Conservation (phyloP, 2,888 invertebrate genomes). For the Gerris lacustris region DNA sequence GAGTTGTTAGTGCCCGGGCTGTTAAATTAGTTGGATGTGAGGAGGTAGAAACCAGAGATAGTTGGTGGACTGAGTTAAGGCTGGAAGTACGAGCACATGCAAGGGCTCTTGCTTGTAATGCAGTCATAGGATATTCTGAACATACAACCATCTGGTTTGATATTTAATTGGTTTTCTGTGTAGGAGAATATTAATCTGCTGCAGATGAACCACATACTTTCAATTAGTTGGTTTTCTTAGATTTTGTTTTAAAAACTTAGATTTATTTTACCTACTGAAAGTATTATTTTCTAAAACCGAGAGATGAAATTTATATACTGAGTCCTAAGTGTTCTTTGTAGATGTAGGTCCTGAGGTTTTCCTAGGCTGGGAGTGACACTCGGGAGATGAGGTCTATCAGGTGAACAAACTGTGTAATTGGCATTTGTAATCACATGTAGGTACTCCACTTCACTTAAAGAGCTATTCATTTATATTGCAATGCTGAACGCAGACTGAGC, state of each 20-base stretch:
- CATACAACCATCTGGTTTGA: conserved; percentile 78
- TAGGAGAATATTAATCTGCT: background rate
- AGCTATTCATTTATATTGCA: too few relatives aligned
- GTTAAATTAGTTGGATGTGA: conserved; percentile 74
- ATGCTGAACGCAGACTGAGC: too few relatives aligned
- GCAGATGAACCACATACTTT: background rate
- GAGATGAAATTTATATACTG: too few relatives aligned
- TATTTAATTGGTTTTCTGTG: too few relatives aligned
- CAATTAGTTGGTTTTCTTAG: background rate
- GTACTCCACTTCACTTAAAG: too few relatives aligned
- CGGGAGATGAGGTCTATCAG: too few relatives aligned
- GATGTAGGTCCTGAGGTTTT: too few relatives aligned
- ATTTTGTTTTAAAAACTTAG: conserved; percentile 5
- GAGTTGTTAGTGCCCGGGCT: conserved; percentile 69
- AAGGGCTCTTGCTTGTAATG: conserved; percentile 81
- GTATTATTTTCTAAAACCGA: background rate
- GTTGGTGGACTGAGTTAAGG: conserved; percentile 94
- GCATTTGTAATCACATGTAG: too few relatives aligned
- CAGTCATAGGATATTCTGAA: conserved; percentile 88
- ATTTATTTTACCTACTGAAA: conserved; percentile 1
- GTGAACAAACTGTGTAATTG: too few relatives aligned
- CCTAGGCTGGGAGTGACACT: too few relatives aligned
- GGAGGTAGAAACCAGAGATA: conserved; percentile 81
- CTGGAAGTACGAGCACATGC: conserved; percentile 93
- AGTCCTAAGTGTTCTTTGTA: too few relatives aligned